These are phyloP conservation scores for Eupithecia centaureata DNA, from an alignment of 2,888 invertebrate species.

Conservation along the genomic window DNA sequence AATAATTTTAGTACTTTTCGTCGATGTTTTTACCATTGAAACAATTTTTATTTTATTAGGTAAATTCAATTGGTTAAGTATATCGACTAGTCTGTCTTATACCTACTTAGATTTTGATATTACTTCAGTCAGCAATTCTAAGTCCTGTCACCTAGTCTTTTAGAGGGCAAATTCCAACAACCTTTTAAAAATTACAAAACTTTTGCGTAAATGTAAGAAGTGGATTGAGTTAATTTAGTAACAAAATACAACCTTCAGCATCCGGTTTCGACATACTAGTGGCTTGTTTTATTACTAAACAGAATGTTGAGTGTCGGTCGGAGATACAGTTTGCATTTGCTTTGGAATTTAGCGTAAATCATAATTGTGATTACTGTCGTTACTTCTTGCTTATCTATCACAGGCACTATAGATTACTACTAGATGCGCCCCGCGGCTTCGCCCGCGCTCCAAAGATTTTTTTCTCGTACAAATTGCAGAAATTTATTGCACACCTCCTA, in stretches of 20 bases:
- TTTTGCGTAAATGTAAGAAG: constrained; percentile 13
- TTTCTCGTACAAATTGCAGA: too few relatives aligned
- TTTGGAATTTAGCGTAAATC: constrained; percentile 17
- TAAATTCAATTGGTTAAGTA: too few relatives aligned
- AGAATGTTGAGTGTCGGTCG: constrained; percentile 20
- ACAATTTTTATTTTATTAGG: too few relatives aligned
- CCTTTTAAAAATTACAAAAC: constrained; percentile 12
- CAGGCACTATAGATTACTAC: neutral
- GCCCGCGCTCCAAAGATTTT: too few relatives aligned
- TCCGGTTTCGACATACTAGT: constrained; percentile 38
- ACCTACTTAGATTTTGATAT: neutral
- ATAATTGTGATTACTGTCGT: constrained; percentile 22
- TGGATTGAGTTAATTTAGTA: constrained; percentile 24
- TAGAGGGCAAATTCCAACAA: neutral
- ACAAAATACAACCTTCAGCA: constrained; percentile 35
- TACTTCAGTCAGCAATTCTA: neutral
- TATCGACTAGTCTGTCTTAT: too few relatives aligned
- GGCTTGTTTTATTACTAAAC: constrained; percentile 30
- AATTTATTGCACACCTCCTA: too few relatives aligned
- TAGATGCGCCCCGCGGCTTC: too few relatives aligned
- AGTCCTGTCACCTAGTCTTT: neutral
- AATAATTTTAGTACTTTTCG: neutral
- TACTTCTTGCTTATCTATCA: neutral
- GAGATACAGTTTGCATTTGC: constrained; percentile 23
- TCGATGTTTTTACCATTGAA: neutral